A percentile compares a stretch with the other conserved stretches of the same genome.
These are phyloP conservation scores for Tipula vernalis DNA, from an alignment of 2,888 invertebrate genomes.

Conservation along the genomic window DNA sequence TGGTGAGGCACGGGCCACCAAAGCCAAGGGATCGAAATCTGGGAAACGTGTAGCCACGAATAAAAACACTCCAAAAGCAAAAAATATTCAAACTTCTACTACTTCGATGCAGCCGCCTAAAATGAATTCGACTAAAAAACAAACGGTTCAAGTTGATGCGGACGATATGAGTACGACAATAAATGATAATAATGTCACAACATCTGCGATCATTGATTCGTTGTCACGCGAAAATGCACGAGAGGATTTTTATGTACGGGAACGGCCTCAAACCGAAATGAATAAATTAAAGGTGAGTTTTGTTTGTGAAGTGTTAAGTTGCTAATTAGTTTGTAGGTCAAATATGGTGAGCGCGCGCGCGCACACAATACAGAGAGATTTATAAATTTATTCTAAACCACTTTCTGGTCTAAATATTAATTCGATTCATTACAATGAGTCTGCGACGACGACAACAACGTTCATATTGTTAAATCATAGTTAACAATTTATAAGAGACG, in stretches of 20 bases:
- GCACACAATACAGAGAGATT: background rate
- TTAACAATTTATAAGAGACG: background rate
- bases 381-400: background rate
- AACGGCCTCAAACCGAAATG: constrained; percentile 8
- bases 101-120: constrained; percentile 20
- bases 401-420: background rate
- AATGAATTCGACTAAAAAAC: constrained; percentile 12
- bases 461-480: background rate
- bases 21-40: background rate
- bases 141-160: background rate
- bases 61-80: constrained; percentile 9
- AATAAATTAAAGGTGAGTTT: constrained; percentile 10
- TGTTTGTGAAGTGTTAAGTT: background rate
- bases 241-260: constrained; percentile 28
- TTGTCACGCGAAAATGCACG: constrained; percentile 28
- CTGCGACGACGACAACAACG: background rate
- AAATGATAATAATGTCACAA: constrained; percentile 32
- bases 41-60: constrained; percentile 12
- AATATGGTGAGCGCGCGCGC: background rate
- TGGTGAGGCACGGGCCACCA: constrained; percentile 9
- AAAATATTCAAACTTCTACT: constrained; percentile 16
- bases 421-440: background rate
- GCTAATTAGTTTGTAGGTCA: background rate
- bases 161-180: constrained; percentile 22
- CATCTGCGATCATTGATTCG: constrained; percentile 34